phyloP scores from a whole-genome alignment of 2,113 vertebrate species.

The Tupaia chinensis region DNA sequence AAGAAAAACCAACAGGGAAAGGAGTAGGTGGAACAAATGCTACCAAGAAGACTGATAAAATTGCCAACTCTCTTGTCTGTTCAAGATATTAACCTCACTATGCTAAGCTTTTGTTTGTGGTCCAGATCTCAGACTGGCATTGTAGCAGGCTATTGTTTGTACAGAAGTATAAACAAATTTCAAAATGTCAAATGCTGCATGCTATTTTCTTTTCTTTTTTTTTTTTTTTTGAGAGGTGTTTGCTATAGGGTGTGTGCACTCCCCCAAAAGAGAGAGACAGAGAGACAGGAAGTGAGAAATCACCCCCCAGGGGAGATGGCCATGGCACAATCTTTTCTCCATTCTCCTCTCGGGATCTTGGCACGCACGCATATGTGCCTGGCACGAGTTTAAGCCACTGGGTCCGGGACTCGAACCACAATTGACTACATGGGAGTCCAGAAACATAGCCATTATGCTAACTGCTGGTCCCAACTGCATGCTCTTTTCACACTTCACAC shows the following conservation, averaged over 20 bases:
- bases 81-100: not conserved
- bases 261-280: too few relatives aligned
- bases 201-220: slow-evolving; percentile 48
- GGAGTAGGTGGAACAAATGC: not conserved
- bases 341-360: too few relatives aligned
- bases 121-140: slow-evolving; percentile 24
- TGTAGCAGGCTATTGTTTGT: slow-evolving; percentile 20
- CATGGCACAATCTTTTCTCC: too few relatives aligned
- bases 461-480: not conserved
- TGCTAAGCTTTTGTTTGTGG: not conserved
- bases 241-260: too few relatives aligned
- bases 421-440: too few relatives aligned
- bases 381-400: too few relatives aligned
- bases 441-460: too few relatives aligned
- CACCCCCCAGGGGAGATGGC: too few relatives aligned
- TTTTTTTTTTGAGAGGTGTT: too few relatives aligned
- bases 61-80: not conserved
- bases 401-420: too few relatives aligned
- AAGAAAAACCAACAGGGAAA: slow-evolving; percentile 34
- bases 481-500: slow-evolving; percentile 40
- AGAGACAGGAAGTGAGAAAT: too few relatives aligned
- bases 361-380: too few relatives aligned
- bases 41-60: not conserved
- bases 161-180: slow-evolving; percentile 35
- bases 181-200: slow-evolving; percentile 56